phyloP scores from a whole-genome alignment of 2,888 invertebrate genomes.

The Lagria hirta region DNA sequence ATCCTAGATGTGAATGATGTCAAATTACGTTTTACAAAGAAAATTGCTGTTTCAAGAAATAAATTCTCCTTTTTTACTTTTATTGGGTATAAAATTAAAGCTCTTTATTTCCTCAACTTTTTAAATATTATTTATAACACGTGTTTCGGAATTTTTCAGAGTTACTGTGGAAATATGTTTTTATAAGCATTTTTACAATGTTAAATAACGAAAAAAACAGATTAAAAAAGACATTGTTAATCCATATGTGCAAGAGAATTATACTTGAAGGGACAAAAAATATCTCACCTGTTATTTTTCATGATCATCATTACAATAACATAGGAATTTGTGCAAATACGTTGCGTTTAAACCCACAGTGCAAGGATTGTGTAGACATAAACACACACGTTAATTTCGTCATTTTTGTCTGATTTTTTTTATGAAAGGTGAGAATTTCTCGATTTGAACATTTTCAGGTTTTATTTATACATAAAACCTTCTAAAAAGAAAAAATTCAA shows the following conservation, averaged over 20 bases:
- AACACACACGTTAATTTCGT: constrained; percentile 26
- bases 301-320: constrained; percentile 22
- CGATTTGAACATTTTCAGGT: constrained; percentile 17
- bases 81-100: constrained; percentile 39
- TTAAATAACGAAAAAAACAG: background rate
- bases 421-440: constrained; percentile 34
- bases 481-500: constrained; percentile 45
- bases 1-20: constrained; percentile 37
- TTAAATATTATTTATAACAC: constrained; percentile 25
- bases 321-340: constrained; percentile 33
- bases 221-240: constrained; percentile 19
- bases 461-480: constrained; percentile 33
- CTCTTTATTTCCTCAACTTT: constrained; percentile 36
- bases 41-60: constrained; percentile 37
- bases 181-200: constrained; percentile 25
- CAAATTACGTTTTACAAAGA: constrained; percentile 33
- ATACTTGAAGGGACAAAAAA: constrained; percentile 17
- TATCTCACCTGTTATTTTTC: constrained; percentile 32
- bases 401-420: constrained; percentile 33
- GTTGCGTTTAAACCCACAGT: constrained; percentile 37
- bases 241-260: constrained; percentile 7
- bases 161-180: constrained; percentile 46
- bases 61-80: constrained; percentile 37
- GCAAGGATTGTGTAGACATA: constrained; percentile 28
- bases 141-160: constrained; percentile 37